Evolutionary conservation across 2,797 vertebrate species (phyloP), one percentile per base, ranked within the genome.

Genomic region (Geotrypetes seraphini): DNA sequence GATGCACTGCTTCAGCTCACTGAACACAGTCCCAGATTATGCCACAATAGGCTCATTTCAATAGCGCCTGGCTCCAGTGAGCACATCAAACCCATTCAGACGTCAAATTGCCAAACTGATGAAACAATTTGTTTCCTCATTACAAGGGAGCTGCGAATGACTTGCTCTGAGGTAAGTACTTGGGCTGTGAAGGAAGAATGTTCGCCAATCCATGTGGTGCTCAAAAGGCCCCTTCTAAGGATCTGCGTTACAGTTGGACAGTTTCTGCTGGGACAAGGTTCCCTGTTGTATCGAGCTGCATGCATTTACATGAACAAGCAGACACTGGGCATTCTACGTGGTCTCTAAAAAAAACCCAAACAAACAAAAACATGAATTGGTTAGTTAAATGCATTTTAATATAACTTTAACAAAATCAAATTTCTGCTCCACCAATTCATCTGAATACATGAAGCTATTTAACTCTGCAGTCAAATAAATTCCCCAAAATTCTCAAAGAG

Each of bases 231-330:
- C 39, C 26, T 46, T 21, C 42, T 46, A 17, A 34, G 25, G 36
- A 10, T 19, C 27, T 22, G 22, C 43, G 50, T 71, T 59, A 84
- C 4, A 72, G 71, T 72, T 86, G 94, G 66, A 83, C 76, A 60
- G 83, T 86, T 79, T 98, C 91, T 27, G 90, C 93, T 43, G 96
- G 94, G 43, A 94, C 79, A 32, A 97, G 83, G 74, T 93, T 99
- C 46, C 95, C 94, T 3, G 94, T 99, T 23, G 94, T 97, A 78
- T 98, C 96, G 82, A 98, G 71, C 73, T 97, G 95, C 96, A 99
- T 98, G 70, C 95, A 99, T 73, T 91, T 97, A 69, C 95, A 99
- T 0, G 88, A 91, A 50, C 96, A 99, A 3, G 88, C 94, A 4
- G 96, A 99, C 47, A 98, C 96, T 0, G 96, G 96, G 52, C 96